Percentiles rank a stretch among this genome's conserved stretches.
Evolutionary conservation across 2,888 invertebrate species (phyloP).

Genomic region (Elmis aenea): DNA sequence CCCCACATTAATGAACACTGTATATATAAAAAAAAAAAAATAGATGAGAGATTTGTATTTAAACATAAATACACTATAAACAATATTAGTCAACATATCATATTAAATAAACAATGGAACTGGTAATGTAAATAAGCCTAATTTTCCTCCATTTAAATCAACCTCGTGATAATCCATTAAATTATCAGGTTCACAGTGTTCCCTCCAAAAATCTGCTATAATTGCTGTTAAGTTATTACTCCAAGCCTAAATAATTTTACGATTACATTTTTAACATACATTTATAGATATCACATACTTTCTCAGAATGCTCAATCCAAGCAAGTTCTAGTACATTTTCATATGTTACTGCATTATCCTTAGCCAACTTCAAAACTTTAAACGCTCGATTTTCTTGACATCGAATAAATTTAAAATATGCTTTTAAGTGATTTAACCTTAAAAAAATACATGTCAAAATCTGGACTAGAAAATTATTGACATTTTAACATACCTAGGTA

Average conservation of each 20-base stretch:
- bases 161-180: slow-evolving; percentile 48
- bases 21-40: too few relatives aligned
- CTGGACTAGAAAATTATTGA: too few relatives aligned
- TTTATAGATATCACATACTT: slow-evolving; percentile 40
- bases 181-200: slow-evolving; percentile 46
- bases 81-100: slow-evolving; percentile 2
- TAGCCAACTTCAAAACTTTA: slow-evolving; percentile 44
- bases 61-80: too few relatives aligned
- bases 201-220: slow-evolving; percentile 49
- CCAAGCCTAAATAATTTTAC: slow-evolving; percentile 48
- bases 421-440: slow-evolving; percentile 51
- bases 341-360: slow-evolving; percentile 40
- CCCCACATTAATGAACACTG: too few relatives aligned
- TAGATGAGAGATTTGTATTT: too few relatives aligned
- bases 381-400: slow-evolving; percentile 44
- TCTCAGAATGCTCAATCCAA: slow-evolving; percentile 52
- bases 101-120: slow-evolving; percentile 17
- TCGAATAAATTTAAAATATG: slow-evolving; percentile 51
- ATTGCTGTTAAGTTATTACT: slow-evolving; percentile 45
- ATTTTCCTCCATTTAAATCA: slow-evolving; percentile 40
- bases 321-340: slow-evolving; percentile 45
- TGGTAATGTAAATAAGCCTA: slow-evolving; percentile 32
- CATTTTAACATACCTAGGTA: slow-evolving; percentile 45
- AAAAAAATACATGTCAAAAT: slow-evolving; percentile 23
- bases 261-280: slow-evolving; percentile 1